Conservation (phyloP, 2,113 vertebrate genomes). For the Myiagra hebetior region DNA sequence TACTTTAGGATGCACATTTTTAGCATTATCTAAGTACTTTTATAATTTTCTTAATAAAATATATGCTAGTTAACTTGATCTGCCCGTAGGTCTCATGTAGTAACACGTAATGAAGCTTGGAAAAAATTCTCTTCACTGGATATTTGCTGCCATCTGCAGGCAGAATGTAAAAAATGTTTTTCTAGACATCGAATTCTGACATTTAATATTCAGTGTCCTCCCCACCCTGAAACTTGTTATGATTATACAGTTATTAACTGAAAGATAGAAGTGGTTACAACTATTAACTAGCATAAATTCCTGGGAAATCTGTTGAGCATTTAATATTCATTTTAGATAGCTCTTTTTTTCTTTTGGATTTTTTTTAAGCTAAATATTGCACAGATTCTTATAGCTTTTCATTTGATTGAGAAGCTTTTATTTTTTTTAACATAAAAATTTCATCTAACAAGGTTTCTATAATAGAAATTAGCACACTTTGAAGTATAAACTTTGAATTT, state of each 20-base stretch:
- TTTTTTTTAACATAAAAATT: neutral
- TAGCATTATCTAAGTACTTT: neutral
- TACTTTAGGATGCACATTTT: neutral
- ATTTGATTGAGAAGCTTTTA: neutral
- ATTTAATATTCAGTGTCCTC: neutral
- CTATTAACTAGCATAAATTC: neutral
- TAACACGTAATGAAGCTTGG: neutral
- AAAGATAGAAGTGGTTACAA: neutral
- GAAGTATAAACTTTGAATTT: neutral
- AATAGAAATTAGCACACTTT: neutral
- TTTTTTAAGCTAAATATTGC: neutral
- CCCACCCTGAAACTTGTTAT: neutral
- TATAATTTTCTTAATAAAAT: neutral
- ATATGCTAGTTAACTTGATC: neutral
- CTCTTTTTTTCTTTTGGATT: neutral
- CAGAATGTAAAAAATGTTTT: neutral
- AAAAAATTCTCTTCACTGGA: neutral
- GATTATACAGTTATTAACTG: neutral
- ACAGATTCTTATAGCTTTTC: neutral
- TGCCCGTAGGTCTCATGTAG: neutral
- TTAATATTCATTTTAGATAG: neutral
- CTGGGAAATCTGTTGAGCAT: neutral
- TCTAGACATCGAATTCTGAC: neutral
- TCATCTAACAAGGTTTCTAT: neutral
- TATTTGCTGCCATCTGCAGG: slow-evolving; percentile 59